Conservation (phyloP, 2,888 invertebrate species). For the Hydriomena furcata region DNA sequence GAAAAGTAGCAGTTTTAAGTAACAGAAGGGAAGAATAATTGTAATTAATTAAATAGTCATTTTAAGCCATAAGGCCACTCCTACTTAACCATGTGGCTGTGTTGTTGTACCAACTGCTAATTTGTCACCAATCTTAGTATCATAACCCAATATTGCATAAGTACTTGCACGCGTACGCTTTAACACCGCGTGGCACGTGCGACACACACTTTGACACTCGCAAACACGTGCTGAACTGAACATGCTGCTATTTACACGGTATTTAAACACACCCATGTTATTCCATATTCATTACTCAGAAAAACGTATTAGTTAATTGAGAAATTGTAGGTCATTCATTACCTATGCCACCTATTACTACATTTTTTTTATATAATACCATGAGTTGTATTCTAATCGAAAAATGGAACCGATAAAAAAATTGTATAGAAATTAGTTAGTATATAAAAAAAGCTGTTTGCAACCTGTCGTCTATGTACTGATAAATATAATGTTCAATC, state of each 20-base stretch:
- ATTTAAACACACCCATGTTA: constrained; percentile 15
- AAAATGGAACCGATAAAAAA: too few species aligned
- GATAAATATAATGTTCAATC: too few species aligned
- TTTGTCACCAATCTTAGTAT: constrained; percentile 40
- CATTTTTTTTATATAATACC: too few species aligned
- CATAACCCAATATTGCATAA: constrained; percentile 33
- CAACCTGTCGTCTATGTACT: too few species aligned
- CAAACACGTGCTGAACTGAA: constrained; percentile 25
- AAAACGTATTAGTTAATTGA: constrained; percentile 5
- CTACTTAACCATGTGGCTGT: constrained; percentile 18
- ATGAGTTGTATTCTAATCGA: too few species aligned
- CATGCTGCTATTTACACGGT: constrained; percentile 31
- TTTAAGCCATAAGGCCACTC: not conserved
- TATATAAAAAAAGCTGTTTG: too few species aligned
- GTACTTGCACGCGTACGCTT: constrained; percentile 30
- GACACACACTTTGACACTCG: constrained; percentile 42
- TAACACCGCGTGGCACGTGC: constrained; percentile 26
- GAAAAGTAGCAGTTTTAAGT: too few species aligned
- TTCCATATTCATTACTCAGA: not conserved
- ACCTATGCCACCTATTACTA: too few species aligned
- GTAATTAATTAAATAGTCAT: not conserved
- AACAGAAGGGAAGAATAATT: not conserved
- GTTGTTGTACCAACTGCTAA: constrained; percentile 13
- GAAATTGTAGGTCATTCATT: too few species aligned
- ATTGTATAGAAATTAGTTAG: too few species aligned